These are phyloP conservation scores for Parascotia fuliginaria DNA, from an alignment of 2,888 invertebrate genomes.

Conservation along the genomic window DNA sequence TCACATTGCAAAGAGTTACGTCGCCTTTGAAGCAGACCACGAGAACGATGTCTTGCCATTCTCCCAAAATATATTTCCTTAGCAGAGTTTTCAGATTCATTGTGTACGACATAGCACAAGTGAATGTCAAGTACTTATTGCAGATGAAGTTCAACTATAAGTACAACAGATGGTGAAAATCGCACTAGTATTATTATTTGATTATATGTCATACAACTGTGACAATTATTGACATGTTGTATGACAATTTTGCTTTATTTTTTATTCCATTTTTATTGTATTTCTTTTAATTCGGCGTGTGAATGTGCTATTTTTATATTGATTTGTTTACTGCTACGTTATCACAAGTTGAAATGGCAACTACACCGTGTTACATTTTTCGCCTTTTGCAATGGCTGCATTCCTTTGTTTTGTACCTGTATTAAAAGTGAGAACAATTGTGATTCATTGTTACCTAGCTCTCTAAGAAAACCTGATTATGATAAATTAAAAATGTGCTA, in stretches of 20 bases:
- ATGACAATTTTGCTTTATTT: no score
- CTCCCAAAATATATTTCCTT: constrained; percentile 50
- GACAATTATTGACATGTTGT: neutral
- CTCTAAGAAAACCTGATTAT: constrained; percentile 1
- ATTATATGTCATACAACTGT: neutral
- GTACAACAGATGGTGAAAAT: neutral
- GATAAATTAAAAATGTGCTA: no score
- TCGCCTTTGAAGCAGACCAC: no score
- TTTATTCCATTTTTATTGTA: no score
- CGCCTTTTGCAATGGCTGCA: neutral
- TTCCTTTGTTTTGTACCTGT: neutral
- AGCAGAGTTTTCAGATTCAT: constrained; percentile 87
- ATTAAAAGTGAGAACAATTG: constrained; percentile 5
- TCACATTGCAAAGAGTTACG: no score
- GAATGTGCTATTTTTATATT: no score
- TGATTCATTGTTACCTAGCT: constrained; percentile 32
- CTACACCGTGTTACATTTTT: neutral
- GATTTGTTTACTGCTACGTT: no score
- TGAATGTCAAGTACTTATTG: constrained; percentile 95
- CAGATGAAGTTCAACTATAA: constrained; percentile 95
- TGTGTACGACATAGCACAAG: constrained; percentile 98
- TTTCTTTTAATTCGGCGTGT: no score
- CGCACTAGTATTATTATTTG: no score
- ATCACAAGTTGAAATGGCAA: no score
- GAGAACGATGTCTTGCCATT: no score